Base-by-base conservation (phyloP, 2,113 vertebrate species). In the Nerophis ophidion region DNA sequence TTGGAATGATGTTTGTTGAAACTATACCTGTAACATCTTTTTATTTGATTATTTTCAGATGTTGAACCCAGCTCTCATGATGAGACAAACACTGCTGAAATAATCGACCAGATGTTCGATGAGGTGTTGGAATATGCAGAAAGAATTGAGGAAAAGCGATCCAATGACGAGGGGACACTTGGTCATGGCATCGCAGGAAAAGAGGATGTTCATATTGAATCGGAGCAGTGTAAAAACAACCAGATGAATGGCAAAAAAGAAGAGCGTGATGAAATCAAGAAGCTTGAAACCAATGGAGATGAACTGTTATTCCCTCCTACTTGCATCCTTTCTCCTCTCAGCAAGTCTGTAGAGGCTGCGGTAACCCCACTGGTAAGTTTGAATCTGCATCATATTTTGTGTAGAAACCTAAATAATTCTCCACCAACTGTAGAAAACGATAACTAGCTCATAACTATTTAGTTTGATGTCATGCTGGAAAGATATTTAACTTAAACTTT, bases 271-370 rank as follows among this genome's bases (percentile, higher is more conserved):
- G 26, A 1, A 26, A 26, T 26, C 4, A 26, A 26, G 13, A 62
- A 42, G 42, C 15, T 54, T n/a, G 77, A 82, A 6, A 49, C 35
- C 51, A 77, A 46, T 4, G 80, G 66, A 1, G 88, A 90, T 4
- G 88, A 91, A 46, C 74, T 89, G 33, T 74, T 89, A 17, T 84
- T 90, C 16, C 89, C 89, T 15, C 70, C 84, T 4, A 67, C 77
- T 9, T 85, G 83, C 17, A 75, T 91, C 52, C 85, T 92, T 0
- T 92, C 91, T 66, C 91, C 90, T 12, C 88, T 92, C 66, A 88
- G 89, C 73, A 89, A 89, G 75, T 90, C 85, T 6, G 80, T 91
- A 3, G 89, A 92, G 68, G 85, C 88, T 26, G 84, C 79, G 35
- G 86, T 91, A 56, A 91, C 87, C 1, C 90, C 89, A 7, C 52